Evolutionary conservation across 2,797 vertebrate species (phyloP), one percentile per base, ranked within the genome.

Genomic region (Glossophaga mutica): DNA sequence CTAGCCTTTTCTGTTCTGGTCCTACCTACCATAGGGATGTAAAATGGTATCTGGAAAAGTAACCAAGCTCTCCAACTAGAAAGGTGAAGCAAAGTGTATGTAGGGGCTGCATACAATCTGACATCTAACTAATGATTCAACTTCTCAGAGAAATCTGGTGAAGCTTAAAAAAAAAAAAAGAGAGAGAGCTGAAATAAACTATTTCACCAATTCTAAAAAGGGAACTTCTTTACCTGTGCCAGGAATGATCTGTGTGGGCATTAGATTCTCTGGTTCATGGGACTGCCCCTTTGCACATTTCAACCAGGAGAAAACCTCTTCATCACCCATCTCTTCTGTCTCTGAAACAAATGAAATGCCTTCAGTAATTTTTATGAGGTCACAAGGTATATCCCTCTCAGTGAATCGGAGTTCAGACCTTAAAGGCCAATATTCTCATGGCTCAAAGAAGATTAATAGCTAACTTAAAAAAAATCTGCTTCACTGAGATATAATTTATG

Each of bases 191-290:
- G 84, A 90, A 32, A 91, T 42, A 79, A 87, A 90, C 2, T 82
- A 89, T 76, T 94, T 92, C 15, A 68, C 12, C 32, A 86, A 77
- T 59, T 79, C 29, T 77, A n/a, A 55, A 79, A 89, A 92, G 67
- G 12, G 24, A n/a, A 94, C 34, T 85, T 87, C 9, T 83, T 98
- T 98, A 99, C 99, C 99, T 99, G 99, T 99, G 87, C 99, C 99
- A 93, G 99, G 99, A 98, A 99, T 99, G 96, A 99, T 99, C 98
- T 99, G 99, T 14, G 99, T 99, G 29, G 99, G 99, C 99, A 99
- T 99, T 94, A 99, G 99, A 98, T 99, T 99, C 98, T 99, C 99
- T 94, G 99, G 99, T 98, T 99, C 99, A 59, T 99, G 99, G 81
- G 99, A 99, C 96, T 99, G 99, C 52, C 99, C 99, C 98, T 99